Evolutionary conservation across 1,140 invertebrate species (phyloP), one percentile per base, ranked within the genome.

Genomic region (Caenorhabditis latens): DNA sequence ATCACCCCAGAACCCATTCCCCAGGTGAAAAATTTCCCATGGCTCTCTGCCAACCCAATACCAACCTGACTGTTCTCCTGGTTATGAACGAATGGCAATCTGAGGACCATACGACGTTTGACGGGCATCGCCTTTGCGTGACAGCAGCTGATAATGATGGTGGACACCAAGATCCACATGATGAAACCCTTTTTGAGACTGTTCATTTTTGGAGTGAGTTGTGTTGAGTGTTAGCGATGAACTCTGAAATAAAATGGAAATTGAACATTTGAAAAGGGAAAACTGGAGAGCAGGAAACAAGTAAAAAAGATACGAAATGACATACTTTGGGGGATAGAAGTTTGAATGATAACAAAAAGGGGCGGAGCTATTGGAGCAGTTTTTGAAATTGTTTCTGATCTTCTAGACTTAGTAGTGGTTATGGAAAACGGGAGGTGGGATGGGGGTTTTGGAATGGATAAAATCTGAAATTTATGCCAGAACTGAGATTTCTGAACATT

Each of bases 151-250:
- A 79, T n/a, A n/a, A 79, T 19, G 46, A 79, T 50, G 19, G 46
- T 79, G 43, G 46, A 50, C 1, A 79, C 19, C 19, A 79, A 46
- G 14, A 79, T 79, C 71, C 71, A 79, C 7, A 79, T 24, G 71
- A 79, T 79, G 71, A 79, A 50, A 79, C 71, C 71, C 71, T 79
- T 79, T n/a, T 79, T 79, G 71, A 79, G 71, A 53, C 71, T 79
- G 71, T 50, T 79, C 71, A 79, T 79, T 46, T 4, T 71, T 71
- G 6, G 71, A 8, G 16, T 13, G 71, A 13, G 43, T 7, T 19
- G 19, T 40, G 40, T 32, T 2, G 32, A 32, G 32, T 32, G 32
- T 32, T 32, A 2, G 32, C 32, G 32, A 32, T 32, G 46, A 50
- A 79, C 21, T 24, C 46, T 53, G 46, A 53, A 50, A 46, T 19